Percentiles rank a stretch among this genome's conserved stretches.
Evolutionary conservation across 2,797 vertebrate genomes (phyloP).

Genomic region (Eidolon dupreanum): DNA sequence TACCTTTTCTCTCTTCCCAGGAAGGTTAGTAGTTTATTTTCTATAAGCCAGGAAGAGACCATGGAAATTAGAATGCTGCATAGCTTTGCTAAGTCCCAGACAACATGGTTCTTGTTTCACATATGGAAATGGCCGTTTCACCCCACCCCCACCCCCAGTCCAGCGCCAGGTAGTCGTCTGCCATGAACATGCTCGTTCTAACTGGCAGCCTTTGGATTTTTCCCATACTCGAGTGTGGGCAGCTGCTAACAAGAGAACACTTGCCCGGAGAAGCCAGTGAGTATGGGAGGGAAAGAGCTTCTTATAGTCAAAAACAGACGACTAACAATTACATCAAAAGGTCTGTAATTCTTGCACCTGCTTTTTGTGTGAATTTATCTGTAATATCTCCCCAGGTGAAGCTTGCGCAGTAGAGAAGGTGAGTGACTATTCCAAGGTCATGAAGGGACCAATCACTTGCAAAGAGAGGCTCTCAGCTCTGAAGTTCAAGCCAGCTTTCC

Average conservation of each 20-base stretch:
- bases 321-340: not conserved
- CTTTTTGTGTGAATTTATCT: not conserved
- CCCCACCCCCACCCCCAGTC: accelerated
- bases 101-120: not conserved
- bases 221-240: not conserved
- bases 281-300: not conserved
- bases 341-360: not conserved
- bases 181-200: accelerated
- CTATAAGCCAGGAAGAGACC: not conserved
- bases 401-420: too few relatives aligned
- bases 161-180: too few relatives aligned
- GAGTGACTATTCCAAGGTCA: not conserved
- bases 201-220: not conserved
- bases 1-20: not conserved
- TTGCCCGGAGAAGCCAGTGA: not conserved
- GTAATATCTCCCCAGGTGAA: not conserved
- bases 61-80: not conserved
- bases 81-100: not conserved
- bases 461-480: not conserved
- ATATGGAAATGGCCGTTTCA: not conserved
- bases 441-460: not conserved
- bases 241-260: not conserved
- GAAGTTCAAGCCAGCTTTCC: not conserved
- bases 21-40: not conserved
- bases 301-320: not conserved